Conservation (phyloP, 2,797 vertebrate species). For the Acrossocheilus wenchowensis region DNA sequence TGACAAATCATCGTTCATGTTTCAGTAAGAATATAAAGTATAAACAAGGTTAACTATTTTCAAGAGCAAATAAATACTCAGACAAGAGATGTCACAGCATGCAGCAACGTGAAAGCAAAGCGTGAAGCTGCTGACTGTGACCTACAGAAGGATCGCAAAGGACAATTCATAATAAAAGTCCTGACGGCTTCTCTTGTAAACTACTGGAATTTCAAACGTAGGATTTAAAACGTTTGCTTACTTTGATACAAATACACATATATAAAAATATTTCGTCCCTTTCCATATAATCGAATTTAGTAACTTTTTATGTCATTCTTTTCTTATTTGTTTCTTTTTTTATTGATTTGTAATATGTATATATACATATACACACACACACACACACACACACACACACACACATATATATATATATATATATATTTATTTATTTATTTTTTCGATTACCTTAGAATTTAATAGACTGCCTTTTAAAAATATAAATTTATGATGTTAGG, state of each 20-base stretch:
- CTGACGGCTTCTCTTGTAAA: background rate
- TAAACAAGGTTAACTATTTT: background rate
- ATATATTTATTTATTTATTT: no score
- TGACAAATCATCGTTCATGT: background rate
- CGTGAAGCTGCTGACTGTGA: constrained; percentile 15
- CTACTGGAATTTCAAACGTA: background rate
- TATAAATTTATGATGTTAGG: background rate
- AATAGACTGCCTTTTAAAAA: background rate
- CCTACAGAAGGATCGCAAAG: background rate
- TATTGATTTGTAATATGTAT: background rate
- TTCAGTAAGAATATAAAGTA: background rate
- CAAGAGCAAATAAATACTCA: background rate
- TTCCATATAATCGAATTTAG: background rate
- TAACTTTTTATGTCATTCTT: background rate
- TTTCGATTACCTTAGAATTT: background rate
- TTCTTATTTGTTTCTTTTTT: background rate
- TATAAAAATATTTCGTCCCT: background rate
- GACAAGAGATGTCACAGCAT: background rate
- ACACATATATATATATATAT: no score
- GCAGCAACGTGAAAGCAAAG: background rate
- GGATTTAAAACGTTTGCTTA: background rate
- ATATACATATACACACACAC: no score
- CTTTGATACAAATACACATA: background rate
- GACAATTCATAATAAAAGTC: constrained; percentile 43
- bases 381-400: no score